These are phyloP conservation scores for Columba guinea DNA, from an alignment of 2,797 vertebrate genomes.

Conservation along the genomic window DNA sequence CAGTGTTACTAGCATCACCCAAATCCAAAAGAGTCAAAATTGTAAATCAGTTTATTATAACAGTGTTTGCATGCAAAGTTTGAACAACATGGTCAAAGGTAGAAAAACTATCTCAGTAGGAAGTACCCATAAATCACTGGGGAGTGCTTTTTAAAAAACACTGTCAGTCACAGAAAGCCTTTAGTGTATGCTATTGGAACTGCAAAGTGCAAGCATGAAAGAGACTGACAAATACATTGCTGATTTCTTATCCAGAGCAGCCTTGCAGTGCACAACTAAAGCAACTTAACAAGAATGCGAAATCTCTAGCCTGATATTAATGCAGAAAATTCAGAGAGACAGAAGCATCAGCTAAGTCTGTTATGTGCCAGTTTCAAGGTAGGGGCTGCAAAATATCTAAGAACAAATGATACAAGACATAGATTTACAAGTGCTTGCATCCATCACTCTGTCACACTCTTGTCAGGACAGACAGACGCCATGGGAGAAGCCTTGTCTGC, in stretches of 20 bases:
- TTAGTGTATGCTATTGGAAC: background rate
- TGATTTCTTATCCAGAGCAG: slow-evolving; percentile 48
- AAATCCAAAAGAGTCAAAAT: background rate
- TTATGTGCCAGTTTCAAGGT: slow-evolving; percentile 22
- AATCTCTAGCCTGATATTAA: slow-evolving; percentile 41
- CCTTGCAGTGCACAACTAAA: slow-evolving; percentile 1
- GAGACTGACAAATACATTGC: slow-evolving; percentile 54
- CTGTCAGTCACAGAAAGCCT: slow-evolving; percentile 36
- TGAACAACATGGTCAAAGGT: background rate
- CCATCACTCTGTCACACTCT: slow-evolving; percentile 49
- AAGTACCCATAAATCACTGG: slow-evolving; percentile 36
- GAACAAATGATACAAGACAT: slow-evolving; percentile 48
- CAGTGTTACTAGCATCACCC: background rate
- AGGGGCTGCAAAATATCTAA: slow-evolving; percentile 4
- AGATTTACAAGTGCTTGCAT: slow-evolving; percentile 43
- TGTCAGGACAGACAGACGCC: background rate
- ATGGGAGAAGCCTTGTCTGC: background rate
- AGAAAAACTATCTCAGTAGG: background rate
- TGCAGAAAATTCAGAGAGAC: slow-evolving; percentile 40
- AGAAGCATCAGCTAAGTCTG: slow-evolving; percentile 12
- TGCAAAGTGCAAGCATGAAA: slow-evolving; percentile 21
- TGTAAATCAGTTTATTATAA: background rate
- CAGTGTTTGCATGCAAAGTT: background rate
- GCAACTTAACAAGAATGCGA: slow-evolving; percentile 9
- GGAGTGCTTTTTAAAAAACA: slow-evolving; percentile 18